Base-by-base conservation (phyloP, 2,888 invertebrate species). In the Philereme vetulata region DNA sequence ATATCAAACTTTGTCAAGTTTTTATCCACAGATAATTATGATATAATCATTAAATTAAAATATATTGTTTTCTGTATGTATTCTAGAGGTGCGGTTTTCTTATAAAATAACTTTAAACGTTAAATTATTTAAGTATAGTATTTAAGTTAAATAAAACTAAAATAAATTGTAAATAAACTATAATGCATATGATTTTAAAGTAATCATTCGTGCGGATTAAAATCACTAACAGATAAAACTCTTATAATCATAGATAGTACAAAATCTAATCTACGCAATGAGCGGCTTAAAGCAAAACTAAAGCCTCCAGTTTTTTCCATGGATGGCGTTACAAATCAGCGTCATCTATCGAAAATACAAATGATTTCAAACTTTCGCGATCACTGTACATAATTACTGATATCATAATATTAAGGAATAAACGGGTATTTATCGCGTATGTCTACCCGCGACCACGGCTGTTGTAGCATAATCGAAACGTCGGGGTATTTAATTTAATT, bases 101-200 rank as follows among this genome's bases (percentile, higher is more conserved):
- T 57, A n/a, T 3, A 57, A 21, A 32, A 51, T 51, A 21, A 21
- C 21, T 21, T 21, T 21, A 21, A 21, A 21, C 21, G 2, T 21
- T 21, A 45, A n/a, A 4, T 40, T 45, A 21, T 5, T 32, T 49
- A 51, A 35, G 50, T n/a, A 42, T 34, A 45, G 33, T 1, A 49
- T 32, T 9, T 55, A 58, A 51, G 43, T 50, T 42, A 53, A 64
- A 56, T 56, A 35, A 60, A 63, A 65, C 6, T 51, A 50, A 52
- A 64, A 64, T 65, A 60, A 67, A 65, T 46, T 67, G 64, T 69
- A 67, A 51, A 67, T 66, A 67, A 42, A 56, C 36, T 57, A 33
- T 46, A 49, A 40, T 53, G 60, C 40, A 51, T 58, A 56, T 62
- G 60, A 54, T 66, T 65, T 62, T 56, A 59, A 57, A 47, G 48